Base-by-base conservation (phyloP, 2,797 vertebrate genomes). In the Clarias laeviceps region DNA sequence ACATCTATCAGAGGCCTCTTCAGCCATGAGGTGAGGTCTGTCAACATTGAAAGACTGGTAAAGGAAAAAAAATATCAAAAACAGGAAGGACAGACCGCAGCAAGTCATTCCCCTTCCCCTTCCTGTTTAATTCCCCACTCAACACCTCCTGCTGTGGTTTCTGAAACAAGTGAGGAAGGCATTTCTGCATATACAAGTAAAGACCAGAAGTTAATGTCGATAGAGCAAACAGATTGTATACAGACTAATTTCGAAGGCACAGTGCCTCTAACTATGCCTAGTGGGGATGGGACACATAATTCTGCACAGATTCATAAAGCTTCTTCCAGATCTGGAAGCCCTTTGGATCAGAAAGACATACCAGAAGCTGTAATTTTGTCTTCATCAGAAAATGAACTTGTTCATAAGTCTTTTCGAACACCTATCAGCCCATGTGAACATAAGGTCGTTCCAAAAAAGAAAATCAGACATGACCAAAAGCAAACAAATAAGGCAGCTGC, bases 1-100 rank as follows among this genome's bases (percentile, higher is more conserved):
- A 96, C 93, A 18, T 95, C 95, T 50, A 96, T 96, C 87, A 91
- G 94, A 11, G 97, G 97, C 56, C 94, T 97, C 54, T 98, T 98
- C 89, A 97, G 95, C 87, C 95, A 94, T 29, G 94, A 97, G 79
- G 95, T 98, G 84, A 97, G 97, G 89, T 98, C 97, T 9, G 82
- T 96, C 22, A 92, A 97, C n/a, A 96, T 98, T 83, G 93, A 95
- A 72, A 95, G 97, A 29, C 85, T 97, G 64, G 89, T 97, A 85
- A 94, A 90, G 79, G 89, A 93, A 72, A 87, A 82, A 79, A 93
- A 91, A 69, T 73, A 20, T 59, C 89, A 83, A 14, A 66, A 89
- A 54, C 88, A 89, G 24, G 87, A 59, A 27, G 83, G 62, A 82
- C 24, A 32, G 11, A 18, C 62, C 62, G 29, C 8, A 17, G n/a